Evolutionary conservation across 2,888 invertebrate genomes (phyloP).

Genomic region (Blastobasis lacticolella): DNA sequence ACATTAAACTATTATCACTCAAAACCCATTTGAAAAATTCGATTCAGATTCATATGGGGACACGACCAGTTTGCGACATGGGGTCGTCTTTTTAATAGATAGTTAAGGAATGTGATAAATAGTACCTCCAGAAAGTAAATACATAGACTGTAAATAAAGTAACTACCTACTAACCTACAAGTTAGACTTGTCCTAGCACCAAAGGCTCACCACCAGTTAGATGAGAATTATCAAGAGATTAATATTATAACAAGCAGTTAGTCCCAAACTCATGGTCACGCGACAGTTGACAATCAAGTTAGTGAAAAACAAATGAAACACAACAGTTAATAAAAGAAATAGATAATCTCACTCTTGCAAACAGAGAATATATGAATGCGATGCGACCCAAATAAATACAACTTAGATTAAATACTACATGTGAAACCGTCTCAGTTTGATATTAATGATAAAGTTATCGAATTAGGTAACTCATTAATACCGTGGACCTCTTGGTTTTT

Average conservation of each 20-base stretch:
- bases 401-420: too few relatives aligned
- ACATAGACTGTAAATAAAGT: constrained; percentile 6
- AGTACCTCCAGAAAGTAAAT: background rate
- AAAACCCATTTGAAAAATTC: background rate
- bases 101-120: too few relatives aligned
- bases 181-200: constrained; percentile 53
- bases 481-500: too few relatives aligned
- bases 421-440: too few relatives aligned
- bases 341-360: too few relatives aligned
- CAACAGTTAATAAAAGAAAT: constrained; percentile 13
- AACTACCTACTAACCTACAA: constrained; percentile 23
- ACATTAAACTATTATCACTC: constrained; percentile 7
- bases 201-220: constrained; percentile 50
- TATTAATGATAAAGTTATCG: too few relatives aligned
- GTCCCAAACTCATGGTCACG: constrained; percentile 49
- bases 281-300: constrained; percentile 40
- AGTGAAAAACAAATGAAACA: constrained; percentile 40
- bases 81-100: too few relatives aligned
- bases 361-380: too few relatives aligned
- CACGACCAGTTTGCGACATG: too few relatives aligned
- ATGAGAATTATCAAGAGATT: constrained; percentile 31
- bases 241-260: constrained; percentile 49
- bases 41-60: too few relatives aligned
- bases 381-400: too few relatives aligned
- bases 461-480: too few relatives aligned